Base-by-base conservation (phyloP, 2,888 invertebrate genomes). In the Campoplex capitator region DNA sequence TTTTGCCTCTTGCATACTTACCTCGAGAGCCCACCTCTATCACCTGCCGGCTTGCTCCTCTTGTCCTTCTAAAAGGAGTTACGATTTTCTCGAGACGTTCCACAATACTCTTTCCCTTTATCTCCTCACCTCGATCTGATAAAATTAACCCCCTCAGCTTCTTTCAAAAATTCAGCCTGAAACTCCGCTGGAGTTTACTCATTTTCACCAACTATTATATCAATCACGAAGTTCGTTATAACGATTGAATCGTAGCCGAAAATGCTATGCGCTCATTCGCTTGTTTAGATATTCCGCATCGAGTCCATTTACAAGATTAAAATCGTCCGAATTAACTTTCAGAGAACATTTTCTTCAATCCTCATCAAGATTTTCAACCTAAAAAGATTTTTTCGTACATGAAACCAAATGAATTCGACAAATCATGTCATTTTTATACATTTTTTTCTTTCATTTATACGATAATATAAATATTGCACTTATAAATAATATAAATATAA, bases 41-140 rank as follows among this genome's bases (percentile, higher is more conserved):
- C 87, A 87, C 87, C 87, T 87, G 87, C 87, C 82, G 23, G 81
- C 48, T 58, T 75, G 32, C 32, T 38, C 45, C 67, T 74, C 81
- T 65, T 67, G 35, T 70, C 18, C 78, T 71, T 56, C 70, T n/a
- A 58, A 79, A 79, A 70, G 79, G 79, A 78, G 77, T 78, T 78
- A 78, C 77, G 67, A 70, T 79, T 79, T 79, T 79, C 77, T 78
- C 38, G 65, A 42, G 54, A 79, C 70, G 28, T 74, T 84, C 65
- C 35, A 79, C 75, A 75, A 77, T 82, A 54, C 75, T 2, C 28
- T 28, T 62, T 62, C 48, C 68, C 62, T 51, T 75, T 68, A 68
- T 82, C 78, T 84, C 75, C 75, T 82, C 74, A 78, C 75, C 84
- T 87, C 82, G 84, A 87, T 84, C 84, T 84, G 87, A 84, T 84